Base-by-base conservation (phyloP, 2,888 invertebrate genomes). In the Eumerus sabulonum region DNA sequence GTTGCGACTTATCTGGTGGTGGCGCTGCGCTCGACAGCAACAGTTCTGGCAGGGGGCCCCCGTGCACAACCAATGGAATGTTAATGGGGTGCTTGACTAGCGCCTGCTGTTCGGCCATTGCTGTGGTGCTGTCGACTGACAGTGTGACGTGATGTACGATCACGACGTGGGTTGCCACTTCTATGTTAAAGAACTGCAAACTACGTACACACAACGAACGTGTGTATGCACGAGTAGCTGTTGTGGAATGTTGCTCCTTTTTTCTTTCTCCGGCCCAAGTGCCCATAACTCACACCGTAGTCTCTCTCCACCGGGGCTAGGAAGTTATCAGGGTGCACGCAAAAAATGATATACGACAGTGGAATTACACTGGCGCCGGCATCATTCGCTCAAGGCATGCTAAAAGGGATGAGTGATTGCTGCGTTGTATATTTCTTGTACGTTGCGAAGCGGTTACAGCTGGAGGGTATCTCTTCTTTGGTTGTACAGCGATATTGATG, bases 371-470 rank as follows among this genome's bases (percentile, higher is more conserved):
- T 79, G 79, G 79, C 79, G 79, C 79, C 79, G 79, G 79, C 74
- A 68, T 79, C 74, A 79, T 68, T 45, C 70, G 70, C 68, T 74
- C 64, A 79, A 64, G 68, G 68, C 79, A 64, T 66, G 70, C 74
- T 79, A 59, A 79, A 73, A 79, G 79, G 79, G 79, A 79, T 79
- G 79, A 79, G 74, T 79, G 79, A 79, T 79, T 68, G 79, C 60
- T 63, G 45, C 62, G 74, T 63, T 68, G 62, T 63, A 64, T 53
- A 56, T 19, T 50, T 50, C 64, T 62, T 79, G 57, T 63, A 38
- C 18, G 27, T 27, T 9, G 16, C 14, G 13, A 19, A 36, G 35
- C 5, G 45, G 16, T 12, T n/a, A 42, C 18, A 48, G 67, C 53
- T 9, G n/a, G n/a, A 16, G 57, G 59, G 63, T 72, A 40, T n/a